phyloP scores from a whole-genome alignment of 2,888 invertebrate genomes.

The Drosophila fulvimacula region DNA sequence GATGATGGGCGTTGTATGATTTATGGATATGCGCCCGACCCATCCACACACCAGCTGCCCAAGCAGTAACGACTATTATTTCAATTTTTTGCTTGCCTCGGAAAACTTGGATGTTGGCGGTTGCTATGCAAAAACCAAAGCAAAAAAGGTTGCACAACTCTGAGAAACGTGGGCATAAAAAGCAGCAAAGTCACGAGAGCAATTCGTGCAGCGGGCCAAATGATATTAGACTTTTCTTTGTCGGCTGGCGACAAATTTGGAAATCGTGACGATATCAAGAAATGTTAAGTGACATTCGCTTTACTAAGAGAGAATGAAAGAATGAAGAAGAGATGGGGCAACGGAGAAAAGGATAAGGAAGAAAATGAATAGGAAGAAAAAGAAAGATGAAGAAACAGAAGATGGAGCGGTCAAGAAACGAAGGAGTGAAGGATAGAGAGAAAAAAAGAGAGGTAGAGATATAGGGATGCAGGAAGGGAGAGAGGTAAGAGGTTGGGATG shows the following conservation, averaged over 20 bases:
- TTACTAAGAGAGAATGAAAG: neutral
- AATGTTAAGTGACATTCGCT: conserved; percentile 19
- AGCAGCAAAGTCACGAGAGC: conserved; percentile 22
- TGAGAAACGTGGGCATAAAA: neutral
- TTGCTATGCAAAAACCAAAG: conserved; percentile 1
- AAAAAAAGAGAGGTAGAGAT: too few relatives aligned
- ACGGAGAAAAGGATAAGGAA: neutral
- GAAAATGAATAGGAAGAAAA: neutral
- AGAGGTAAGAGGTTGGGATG: too few relatives aligned
- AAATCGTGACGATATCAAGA: conserved; percentile 5
- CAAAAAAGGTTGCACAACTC: conserved; percentile 1
- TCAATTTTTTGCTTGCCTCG: conserved; percentile 13
- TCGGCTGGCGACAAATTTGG: conserved; percentile 6
- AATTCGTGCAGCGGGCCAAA: conserved; percentile 16
- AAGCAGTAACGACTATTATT: conserved; percentile 11
- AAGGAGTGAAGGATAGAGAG: too few relatives aligned
- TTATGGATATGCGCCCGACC: conserved; percentile 34
- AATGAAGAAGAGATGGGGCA: too few relatives aligned
- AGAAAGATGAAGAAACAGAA: too few relatives aligned
- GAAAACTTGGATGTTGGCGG: conserved; percentile 3
- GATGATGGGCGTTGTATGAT: conserved; percentile 53
- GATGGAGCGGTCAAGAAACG: too few relatives aligned
- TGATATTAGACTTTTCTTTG: conserved; percentile 18
- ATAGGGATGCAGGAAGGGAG: neutral
- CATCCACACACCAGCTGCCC: conserved; percentile 6